Evolutionary conservation across 2,797 vertebrate genomes (phyloP).

Genomic region (Danio kyathit): DNA sequence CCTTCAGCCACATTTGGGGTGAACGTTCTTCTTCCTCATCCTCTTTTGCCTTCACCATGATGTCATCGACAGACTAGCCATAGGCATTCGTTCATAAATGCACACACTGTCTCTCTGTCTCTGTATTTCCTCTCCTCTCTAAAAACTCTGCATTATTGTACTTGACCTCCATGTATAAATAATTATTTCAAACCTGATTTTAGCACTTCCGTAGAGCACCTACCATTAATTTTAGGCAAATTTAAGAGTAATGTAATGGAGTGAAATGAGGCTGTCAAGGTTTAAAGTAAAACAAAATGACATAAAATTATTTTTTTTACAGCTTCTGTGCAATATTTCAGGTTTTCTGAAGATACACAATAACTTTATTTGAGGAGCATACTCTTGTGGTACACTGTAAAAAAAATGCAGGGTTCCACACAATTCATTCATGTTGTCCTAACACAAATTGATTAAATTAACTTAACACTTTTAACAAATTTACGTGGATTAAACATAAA

Average conservation of each 20-base stretch:
- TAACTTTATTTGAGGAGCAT: not conserved
- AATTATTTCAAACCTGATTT: not conserved
- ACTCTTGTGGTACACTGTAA: not conserved
- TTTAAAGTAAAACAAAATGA: not conserved
- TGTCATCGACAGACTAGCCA: constrained; percentile 28
- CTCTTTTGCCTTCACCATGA: constrained; percentile 60
- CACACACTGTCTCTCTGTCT: not conserved
- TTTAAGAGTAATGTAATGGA: not conserved
- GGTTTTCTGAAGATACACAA: no score
- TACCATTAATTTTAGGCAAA: not conserved
- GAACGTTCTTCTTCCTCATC: constrained; percentile 60
- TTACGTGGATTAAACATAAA: no score
- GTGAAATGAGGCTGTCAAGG: not conserved
- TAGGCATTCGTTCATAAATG: not conserved
- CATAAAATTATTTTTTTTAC: no score
- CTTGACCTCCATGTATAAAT: not conserved
- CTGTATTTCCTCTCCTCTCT: not conserved
- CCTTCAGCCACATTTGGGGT: constrained; percentile 78
- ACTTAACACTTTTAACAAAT: no score
- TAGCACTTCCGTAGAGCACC: not conserved
- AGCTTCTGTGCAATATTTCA: no score
- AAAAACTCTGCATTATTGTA: not conserved
- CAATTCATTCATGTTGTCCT: no score
- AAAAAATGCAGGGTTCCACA: no score
- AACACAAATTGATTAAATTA: no score